Evolutionary conservation across 2,113 vertebrate genomes (phyloP).

Genomic region (Genyomyrus donnyi): DNA sequence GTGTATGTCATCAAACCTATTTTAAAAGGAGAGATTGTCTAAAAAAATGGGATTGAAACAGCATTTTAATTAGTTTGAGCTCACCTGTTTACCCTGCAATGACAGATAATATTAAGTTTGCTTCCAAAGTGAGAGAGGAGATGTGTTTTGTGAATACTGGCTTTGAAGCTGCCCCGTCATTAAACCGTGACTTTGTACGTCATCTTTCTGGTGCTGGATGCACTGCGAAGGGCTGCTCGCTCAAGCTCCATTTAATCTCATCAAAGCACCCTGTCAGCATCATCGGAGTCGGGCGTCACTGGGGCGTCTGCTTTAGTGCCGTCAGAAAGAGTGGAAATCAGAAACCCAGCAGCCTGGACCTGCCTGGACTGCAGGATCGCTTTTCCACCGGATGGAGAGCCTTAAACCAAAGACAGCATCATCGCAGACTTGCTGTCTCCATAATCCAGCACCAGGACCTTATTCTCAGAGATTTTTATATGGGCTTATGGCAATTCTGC

Average conservation of each 20-base stretch:
- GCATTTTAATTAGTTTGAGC: not conserved
- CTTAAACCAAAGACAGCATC: not conserved
- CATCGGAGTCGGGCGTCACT: not conserved
- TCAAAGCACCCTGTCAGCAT: not conserved
- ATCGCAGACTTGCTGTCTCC: not conserved
- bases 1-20: not conserved
- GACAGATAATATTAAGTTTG: not conserved
- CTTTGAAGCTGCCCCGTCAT: not conserved
- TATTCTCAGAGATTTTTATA: not conserved
- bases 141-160: not conserved
- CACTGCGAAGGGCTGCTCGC: not conserved
- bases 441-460: not conserved
- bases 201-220: not conserved
- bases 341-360: not conserved
- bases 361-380: not conserved
- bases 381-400: not conserved
- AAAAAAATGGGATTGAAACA: not conserved
- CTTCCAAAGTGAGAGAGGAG: not conserved
- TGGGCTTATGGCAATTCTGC: not conserved
- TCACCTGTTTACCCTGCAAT: not conserved
- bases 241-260: constrained; percentile 9
- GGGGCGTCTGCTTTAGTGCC: not conserved
- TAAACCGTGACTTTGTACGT: not conserved
- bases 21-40: not conserved
- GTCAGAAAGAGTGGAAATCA: not conserved